Evolutionary conservation across 2,888 invertebrate genomes (phyloP), one percentile per base, ranked within the genome.

Genomic region (Bombyx huttoni): DNA sequence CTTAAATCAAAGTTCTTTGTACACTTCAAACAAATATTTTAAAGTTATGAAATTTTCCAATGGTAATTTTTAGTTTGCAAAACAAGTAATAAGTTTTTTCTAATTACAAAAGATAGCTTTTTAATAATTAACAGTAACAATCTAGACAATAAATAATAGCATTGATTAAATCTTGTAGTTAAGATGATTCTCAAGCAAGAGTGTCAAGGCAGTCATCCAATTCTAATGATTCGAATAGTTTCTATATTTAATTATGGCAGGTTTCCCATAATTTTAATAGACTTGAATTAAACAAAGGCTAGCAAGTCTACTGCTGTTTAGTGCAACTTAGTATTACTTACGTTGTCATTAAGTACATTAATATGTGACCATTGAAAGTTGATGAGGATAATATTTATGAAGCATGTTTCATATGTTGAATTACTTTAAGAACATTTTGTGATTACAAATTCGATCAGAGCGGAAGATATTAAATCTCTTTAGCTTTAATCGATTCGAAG

Each of bases 131-230:
- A 24, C 24, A 5, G 24, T 24, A 40, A 12, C 12, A 12, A 8
- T 12, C 7, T 40, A 40, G 5, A 40, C 7, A 10, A 40, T 10
- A 40, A 40, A 10, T 35, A 35, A 8, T 12, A 40, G 8, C 12
- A 40, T 12, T 40, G 3, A 40, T 40, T 40, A 40, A 40, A 40
- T 10, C 9, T 40, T 8, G 9, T 40, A 40, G 40, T 40, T 40
- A 5, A 40, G 40, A 40, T 10, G 40, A 40, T 7, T 6, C 40
- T 40, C 12, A 40, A 12, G 40, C 8, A 40, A 40, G 40, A 40
- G 40, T 80, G 81, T 75, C 81, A 80, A 80, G 80, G 78, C 64
- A 58, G 73, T 61, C 78, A 58, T 67, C 73, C 70, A 63, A 64
- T 66, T 69, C 66, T 68, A 63, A 71, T 70, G 67, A 67, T 64